Percentiles rank a stretch among this genome's conserved stretches.
Conservation (phyloP, 2,888 invertebrate species). For the Merodon equestris region DNA sequence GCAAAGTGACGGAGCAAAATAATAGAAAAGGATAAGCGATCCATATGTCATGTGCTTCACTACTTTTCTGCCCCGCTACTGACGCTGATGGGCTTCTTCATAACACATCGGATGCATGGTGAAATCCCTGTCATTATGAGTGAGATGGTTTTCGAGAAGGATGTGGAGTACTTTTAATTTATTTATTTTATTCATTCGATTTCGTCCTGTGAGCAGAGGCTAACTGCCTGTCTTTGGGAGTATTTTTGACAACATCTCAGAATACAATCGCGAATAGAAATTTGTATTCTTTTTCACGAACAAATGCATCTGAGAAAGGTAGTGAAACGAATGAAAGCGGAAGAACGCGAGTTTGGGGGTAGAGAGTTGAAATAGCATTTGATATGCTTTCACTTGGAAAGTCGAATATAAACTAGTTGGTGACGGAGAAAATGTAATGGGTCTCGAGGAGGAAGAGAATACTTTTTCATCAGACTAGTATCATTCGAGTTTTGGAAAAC, state of each 20-base stretch:
- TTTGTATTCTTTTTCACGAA: constrained; percentile 41
- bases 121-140: constrained; percentile 49
- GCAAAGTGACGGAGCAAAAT: constrained; percentile 6
- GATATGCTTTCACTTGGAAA: constrained; percentile 38
- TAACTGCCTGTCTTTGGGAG: constrained; percentile 22
- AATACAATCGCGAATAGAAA: constrained; percentile 30
- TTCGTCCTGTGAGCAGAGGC: constrained; percentile 55
- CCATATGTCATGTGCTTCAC: constrained; percentile 48
- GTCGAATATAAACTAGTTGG: constrained; percentile 38
- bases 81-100: constrained; percentile 28
- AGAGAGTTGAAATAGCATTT: constrained; percentile 63
- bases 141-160: constrained; percentile 57
- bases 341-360: constrained; percentile 38
- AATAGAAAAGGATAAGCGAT: constrained; percentile 27
- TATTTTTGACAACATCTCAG: constrained; percentile 31
- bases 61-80: neutral
- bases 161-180: constrained; percentile 52
- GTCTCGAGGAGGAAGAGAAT: neutral
- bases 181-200: constrained; percentile 62
- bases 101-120: constrained; percentile 24
- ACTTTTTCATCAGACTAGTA: neutral
- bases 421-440: constrained; percentile 5
- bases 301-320: constrained; percentile 7
- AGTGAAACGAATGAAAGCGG: constrained; percentile 18
- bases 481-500: neutral